Evolutionary conservation across 2,797 vertebrate species (phyloP), one percentile per base, ranked within the genome.

Genomic region (Pteronotus mesoamericanus): DNA sequence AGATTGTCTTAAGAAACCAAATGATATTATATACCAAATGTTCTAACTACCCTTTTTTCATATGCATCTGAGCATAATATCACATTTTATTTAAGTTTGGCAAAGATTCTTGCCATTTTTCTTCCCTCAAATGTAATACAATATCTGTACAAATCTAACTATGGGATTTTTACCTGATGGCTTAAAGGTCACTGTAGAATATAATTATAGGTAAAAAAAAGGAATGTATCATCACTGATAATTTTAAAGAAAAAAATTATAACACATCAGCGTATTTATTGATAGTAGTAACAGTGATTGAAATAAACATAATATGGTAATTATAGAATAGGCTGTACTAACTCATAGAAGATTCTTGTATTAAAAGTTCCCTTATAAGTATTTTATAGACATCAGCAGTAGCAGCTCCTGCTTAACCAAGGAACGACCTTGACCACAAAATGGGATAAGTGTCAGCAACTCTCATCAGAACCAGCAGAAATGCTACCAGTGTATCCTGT

Each of bases 11-110:
- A 26, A 79, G 68, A n/a, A 79, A 77, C 32, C 44, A 68, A 71
- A 79, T 51, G 19, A 39, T 32, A 85, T 95, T 75, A 21, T 37
- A 68, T 94, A 93, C 51, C 48, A n/a, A 66, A 48, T 80, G 87
- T 91, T 96, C 77, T 90, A 96, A 77, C 57, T 93, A 95, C 57
- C 91, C 66, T 82, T 57, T 7, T 0, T 82, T 95, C 42, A 93
- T 96, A 94, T 66, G 91, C 94, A 84, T 16, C 55, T 86, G 91
- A 93, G 64, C 79, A 94, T 91, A 78, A 96, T 89, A 57, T 96
- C 97, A 95, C 93, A 95, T 97, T 96, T 97, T 98, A 97, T 94
- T 97, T 98, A 55, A 85, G 86, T 68, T 96, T 51, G 93, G 91
- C 96, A 97, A 96, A 92, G 5, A 93, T 14, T 79, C 37, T 95